Conservation (phyloP, 2,113 vertebrate genomes). For the Ahaetulla prasina region DNA sequence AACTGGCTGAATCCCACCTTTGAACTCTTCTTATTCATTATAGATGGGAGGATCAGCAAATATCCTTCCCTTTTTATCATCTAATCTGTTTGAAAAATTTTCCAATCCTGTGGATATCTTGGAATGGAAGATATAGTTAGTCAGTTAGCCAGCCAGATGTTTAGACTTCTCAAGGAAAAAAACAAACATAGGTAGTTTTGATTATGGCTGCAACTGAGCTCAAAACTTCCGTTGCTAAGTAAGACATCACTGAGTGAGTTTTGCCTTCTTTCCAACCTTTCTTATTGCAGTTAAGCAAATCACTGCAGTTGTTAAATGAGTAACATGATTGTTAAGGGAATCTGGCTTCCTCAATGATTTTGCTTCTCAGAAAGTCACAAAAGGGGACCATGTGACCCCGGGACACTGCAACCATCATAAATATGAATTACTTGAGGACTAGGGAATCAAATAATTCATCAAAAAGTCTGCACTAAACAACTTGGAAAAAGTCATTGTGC, state of each 20-base stretch:
- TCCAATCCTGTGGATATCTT: neutral
- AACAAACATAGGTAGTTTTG: too few relatives aligned
- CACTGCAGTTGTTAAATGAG: too few relatives aligned
- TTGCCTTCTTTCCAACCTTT: neutral
- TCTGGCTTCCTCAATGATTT: too few relatives aligned
- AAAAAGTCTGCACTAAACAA: too few relatives aligned
- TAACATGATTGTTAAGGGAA: too few relatives aligned
- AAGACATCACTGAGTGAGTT: neutral
- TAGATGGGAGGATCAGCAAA: neutral
- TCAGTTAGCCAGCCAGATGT: neutral
- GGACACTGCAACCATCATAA: too few relatives aligned
- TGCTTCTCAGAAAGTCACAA: neutral
- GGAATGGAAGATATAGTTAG: neutral
- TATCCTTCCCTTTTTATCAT: neutral
- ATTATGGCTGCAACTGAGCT: neutral
- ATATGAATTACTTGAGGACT: too few relatives aligned
- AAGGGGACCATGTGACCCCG: rapidly evolving
- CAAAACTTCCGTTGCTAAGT: neutral
- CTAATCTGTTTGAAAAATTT: neutral
- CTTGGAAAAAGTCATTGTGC: too few relatives aligned
- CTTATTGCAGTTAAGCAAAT: too few relatives aligned
- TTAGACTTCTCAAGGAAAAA: neutral
- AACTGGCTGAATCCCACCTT: too few relatives aligned
- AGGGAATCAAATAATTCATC: too few relatives aligned
- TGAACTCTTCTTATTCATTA: neutral